A percentile compares a stretch with the other conserved stretches of the same genome.
These are phyloP conservation scores for Zeugodacus cucurbitae DNA, from an alignment of 1,140 invertebrate genomes.

Conservation along the genomic window DNA sequence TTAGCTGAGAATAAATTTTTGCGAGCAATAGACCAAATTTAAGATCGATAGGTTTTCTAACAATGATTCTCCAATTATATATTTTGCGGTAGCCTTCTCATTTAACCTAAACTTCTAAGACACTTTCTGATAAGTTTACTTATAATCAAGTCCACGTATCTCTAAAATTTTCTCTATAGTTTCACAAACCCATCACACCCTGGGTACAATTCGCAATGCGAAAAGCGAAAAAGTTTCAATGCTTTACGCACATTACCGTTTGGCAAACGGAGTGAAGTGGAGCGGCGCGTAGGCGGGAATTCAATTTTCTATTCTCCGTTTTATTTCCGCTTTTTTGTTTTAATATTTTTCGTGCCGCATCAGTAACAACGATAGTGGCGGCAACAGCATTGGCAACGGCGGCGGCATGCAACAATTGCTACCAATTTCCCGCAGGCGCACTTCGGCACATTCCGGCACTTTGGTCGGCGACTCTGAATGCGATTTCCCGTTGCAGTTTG, in stretches of 20 bases:
- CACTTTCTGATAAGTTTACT: too few species aligned
- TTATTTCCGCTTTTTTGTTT: slow-evolving; percentile 26
- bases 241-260: neutral
- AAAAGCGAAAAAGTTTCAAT: neutral
- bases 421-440: slow-evolving; percentile 17
- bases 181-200: neutral
- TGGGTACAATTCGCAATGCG: neutral
- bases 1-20: too few species aligned
- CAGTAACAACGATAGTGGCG: neutral
- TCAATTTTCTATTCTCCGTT: slow-evolving; percentile 19
- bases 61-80: too few species aligned
- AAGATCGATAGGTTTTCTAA: too few species aligned
- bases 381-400: neutral
- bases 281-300: neutral
- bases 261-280: neutral
- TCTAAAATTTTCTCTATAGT: too few species aligned
- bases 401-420: slow-evolving; percentile 1
- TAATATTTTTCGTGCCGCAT: neutral
- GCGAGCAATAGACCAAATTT: too few species aligned
- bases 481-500: slow-evolving; percentile 13
- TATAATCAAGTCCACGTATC: too few species aligned
- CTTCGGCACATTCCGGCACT: slow-evolving; percentile 1
- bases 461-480: neutral
- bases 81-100: too few species aligned
- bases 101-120: too few species aligned